Evolutionary conservation across 2,113 vertebrate genomes (phyloP), one percentile per base, ranked within the genome.

Genomic region (Myrmophylax atrothorax): DNA sequence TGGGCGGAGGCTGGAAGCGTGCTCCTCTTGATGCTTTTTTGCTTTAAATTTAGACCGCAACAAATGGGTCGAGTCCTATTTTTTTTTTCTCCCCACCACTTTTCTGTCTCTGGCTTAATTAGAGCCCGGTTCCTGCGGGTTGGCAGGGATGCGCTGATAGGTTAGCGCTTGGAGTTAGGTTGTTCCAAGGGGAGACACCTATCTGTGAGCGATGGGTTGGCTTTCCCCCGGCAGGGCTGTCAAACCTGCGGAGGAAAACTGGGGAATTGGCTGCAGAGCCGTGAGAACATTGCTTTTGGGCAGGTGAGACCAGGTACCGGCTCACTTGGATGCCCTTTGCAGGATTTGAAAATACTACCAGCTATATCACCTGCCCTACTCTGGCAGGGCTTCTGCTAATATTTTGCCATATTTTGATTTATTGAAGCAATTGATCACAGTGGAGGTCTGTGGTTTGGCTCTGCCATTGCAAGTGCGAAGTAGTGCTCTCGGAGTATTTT

Each of bases 401-500:
- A 14, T 72, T 89, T 60, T 14, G 38, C 47, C 78, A 38, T 31
- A 10, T 23, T 84, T 75, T 82, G 74, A 68, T 37, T 79, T 75
- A 23, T 1, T 28, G 77, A 56, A 73, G 49, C 37, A 26, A 15
- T 76, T 9, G 53, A 68, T 87, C 40, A 6, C 25, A 44, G 55
- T 15, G 68, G 29, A 59, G 46, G 26, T 56, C 75, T 74, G 86
- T 56, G 56, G 73, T 55, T 95, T 92, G 87, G 69, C 84, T 74
- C 49, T 35, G 33, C 69, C 3, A 1, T n/a, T 47, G n/a, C 46
- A 26, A 76, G 23, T 69, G 63, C 49, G 7, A 13, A 63, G 49
- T 63, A n/a, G 23, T 63, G 69, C 42, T 37, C 7, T n/a, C 66
- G 37, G 38, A 46, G 68, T 90, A 22, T 18, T 73, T 49, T 67